Base-by-base conservation (phyloP, 2,888 invertebrate species). In the Cephus sareptanus region DNA sequence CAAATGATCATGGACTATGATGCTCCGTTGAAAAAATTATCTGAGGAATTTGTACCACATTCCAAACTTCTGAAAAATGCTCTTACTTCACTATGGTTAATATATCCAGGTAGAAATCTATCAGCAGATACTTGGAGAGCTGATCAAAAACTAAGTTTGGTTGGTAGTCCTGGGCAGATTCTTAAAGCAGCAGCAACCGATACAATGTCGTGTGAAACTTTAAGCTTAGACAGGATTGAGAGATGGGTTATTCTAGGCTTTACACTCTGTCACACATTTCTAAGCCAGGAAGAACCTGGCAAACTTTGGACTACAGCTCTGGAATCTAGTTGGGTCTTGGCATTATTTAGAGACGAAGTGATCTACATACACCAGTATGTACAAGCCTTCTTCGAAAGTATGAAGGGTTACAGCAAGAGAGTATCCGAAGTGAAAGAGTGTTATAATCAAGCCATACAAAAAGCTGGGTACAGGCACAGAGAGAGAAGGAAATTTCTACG, bases 1-100 rank as follows among this genome's bases (percentile, higher is more conserved):
- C 98, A 98, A 92, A 95, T 99, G 96, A 98, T 99, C 81, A 95
- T 99, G 85, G 99, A 99, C 89, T 99, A 99, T 92, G 99, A 99
- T 91, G 94, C 96, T 71, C 99, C 99, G 0, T 92, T 99, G 80
- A 98, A 97, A 90, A 99, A 98, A 89, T 93, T 99, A 0, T 96
- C 97, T 0, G 99, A 99, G 90, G 99, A 99, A 91, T 99, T 99
- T 92, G 95, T 97, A 68, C 98, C 99, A 0, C 98, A 99, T 91
- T 95, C 97, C 76, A 96, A 98, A 89, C 92, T 98, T 11, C 91
- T 99, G 74, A 94, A 95, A 76, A 95, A 95, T 88, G 98, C 99
- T 2, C 92, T 99, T 74, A 95, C 96, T 85, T 99, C 99, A 0
- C 92, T 99, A 23, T 95, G 96, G 91, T 94, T 95, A 80, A 95